Conservation (phyloP, 2,113 vertebrate genomes). For the Thalassarche chlororhynchos region DNA sequence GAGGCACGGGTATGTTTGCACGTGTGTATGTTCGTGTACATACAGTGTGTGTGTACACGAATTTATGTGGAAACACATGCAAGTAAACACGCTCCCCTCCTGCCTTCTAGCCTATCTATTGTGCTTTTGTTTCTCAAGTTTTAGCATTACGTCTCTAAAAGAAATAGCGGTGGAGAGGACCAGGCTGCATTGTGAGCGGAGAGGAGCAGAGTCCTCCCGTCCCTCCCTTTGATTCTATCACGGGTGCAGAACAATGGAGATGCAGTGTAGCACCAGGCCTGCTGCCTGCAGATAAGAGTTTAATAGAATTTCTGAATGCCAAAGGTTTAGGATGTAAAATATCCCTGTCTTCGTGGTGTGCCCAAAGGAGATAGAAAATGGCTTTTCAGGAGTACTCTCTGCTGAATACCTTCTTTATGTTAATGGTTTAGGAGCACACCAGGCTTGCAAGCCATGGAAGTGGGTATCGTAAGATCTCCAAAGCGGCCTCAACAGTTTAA, state of each 20-base stretch:
- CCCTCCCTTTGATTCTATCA: slow-evolving; percentile 88
- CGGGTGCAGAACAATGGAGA: slow-evolving; percentile 88
- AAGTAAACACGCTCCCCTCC: background rate
- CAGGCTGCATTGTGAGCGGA: slow-evolving; percentile 64
- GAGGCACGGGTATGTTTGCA: background rate
- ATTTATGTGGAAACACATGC: background rate
- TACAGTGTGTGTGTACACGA: background rate
- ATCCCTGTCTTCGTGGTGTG: slow-evolving; percentile 83
- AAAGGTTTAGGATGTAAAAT: slow-evolving; percentile 92
- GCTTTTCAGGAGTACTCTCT: slow-evolving; percentile 89
- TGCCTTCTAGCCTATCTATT: background rate
- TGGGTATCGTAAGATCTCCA: background rate
- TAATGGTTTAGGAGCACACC: slow-evolving; percentile 77
- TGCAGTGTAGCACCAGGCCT: slow-evolving; percentile 83
- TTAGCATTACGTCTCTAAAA: background rate
- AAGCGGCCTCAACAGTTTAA: background rate
- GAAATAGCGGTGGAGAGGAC: slow-evolving; percentile 9
- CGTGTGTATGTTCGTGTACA: fast-evolving
- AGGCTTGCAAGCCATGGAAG: slow-evolving; percentile 68
- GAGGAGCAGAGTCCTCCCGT: slow-evolving; percentile 82
- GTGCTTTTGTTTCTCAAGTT: slow-evolving; percentile 52
- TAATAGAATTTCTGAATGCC: slow-evolving; percentile 97
- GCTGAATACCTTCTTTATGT: slow-evolving; percentile 86
- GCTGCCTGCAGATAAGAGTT: slow-evolving; percentile 94
- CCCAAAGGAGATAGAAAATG: slow-evolving; percentile 88